Conservation (phyloP, 2,888 invertebrate genomes). For the Gandaritis pyraliata region DNA sequence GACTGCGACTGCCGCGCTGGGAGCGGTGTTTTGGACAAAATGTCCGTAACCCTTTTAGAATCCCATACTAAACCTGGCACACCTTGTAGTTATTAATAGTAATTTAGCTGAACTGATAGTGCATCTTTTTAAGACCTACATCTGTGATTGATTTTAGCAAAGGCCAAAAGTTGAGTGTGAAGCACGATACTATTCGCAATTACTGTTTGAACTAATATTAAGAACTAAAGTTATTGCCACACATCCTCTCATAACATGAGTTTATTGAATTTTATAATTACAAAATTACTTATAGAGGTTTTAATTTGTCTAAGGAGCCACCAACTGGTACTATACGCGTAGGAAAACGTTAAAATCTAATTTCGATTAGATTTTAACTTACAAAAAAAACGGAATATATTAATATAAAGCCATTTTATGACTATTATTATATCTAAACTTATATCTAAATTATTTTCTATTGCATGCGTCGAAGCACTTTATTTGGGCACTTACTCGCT, state of each 20-base stretch:
- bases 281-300: not conserved
- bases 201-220: conserved; percentile 18
- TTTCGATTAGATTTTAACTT: too few relatives aligned
- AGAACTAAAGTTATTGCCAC: conserved; percentile 11
- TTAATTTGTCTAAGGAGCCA: too few relatives aligned
- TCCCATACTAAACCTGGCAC: too few relatives aligned
- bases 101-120: too few relatives aligned
- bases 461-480: conserved; percentile 24
- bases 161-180: conserved; percentile 29
- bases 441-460: not conserved
- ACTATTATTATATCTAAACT: not conserved
- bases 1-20: too few relatives aligned
- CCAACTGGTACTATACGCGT: too few relatives aligned
- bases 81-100: too few relatives aligned
- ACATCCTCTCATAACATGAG: conserved; percentile 17
- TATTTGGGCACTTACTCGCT: conserved; percentile 13
- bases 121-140: not conserved
- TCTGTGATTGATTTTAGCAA: conserved; percentile 6
- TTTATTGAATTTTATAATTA: conserved; percentile 3
- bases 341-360: too few relatives aligned
- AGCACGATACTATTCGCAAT: conserved; percentile 23
- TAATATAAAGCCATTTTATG: too few relatives aligned
- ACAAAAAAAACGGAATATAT: too few relatives aligned
- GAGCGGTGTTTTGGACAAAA: too few relatives aligned
- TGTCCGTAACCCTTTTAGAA: too few relatives aligned